phyloP scores from a whole-genome alignment of 2,888 invertebrate genomes.

The Petrophora chlorosata region DNA sequence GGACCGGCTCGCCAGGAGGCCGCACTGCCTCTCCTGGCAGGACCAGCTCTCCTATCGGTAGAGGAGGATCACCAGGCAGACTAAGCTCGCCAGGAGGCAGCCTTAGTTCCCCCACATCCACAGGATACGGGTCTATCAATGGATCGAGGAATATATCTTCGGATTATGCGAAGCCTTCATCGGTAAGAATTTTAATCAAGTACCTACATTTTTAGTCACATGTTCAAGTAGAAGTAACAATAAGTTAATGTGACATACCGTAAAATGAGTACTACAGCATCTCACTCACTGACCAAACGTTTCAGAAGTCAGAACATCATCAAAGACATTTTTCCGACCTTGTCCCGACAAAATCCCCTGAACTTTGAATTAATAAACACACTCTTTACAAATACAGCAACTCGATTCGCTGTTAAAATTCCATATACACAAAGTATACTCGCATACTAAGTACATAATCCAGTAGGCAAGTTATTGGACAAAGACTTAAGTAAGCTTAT shows the following conservation, averaged over 20 bases:
- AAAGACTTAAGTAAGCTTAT: conserved; percentile 6
- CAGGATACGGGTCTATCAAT: conserved; percentile 92
- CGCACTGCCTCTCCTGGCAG: conserved; percentile 36
- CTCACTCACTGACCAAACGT: no score
- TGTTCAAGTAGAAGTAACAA: no score
- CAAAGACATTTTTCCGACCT: no score
- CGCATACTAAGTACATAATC: no score
- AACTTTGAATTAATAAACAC: no score
- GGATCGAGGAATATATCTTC: conserved; percentile 82
- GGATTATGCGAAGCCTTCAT: conserved; percentile 83
- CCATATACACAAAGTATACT: no score
- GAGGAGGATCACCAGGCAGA: conserved; percentile 80
- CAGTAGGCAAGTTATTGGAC: conserved; percentile 1
- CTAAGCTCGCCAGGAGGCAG: conserved; percentile 76
- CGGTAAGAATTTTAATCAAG: conserved; percentile 79
- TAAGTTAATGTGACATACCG: no score
- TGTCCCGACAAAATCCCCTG: no score
- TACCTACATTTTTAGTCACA: background rate
- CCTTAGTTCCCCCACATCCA: conserved; percentile 80
- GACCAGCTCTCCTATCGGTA: conserved; percentile 47
- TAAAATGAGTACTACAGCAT: no score
- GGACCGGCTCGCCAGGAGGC: conserved; percentile 80
- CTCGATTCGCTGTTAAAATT: no score
- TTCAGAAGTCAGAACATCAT: no score
- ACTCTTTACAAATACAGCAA: no score